Evolutionary conservation across 2,888 invertebrate genomes (phyloP), one percentile per base, ranked within the genome.

Genomic region (Pherbina coryleti): DNA sequence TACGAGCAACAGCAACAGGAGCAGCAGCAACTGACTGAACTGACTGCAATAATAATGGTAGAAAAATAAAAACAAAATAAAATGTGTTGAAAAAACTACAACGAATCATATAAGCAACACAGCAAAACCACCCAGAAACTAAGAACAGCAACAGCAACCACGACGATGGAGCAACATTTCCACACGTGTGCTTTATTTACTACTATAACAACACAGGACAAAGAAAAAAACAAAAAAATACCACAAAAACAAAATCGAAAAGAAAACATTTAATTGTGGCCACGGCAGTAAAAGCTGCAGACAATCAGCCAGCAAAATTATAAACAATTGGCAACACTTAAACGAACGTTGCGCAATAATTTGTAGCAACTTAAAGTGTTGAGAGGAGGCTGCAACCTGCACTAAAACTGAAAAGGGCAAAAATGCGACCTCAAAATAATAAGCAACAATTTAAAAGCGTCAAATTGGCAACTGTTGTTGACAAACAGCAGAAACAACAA

Each of bases 131-230:
- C 62, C 73, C 37, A 73, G 34, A 62, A 28, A 62, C 44, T 11
- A 9, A 55, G 55, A 17, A 8, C n/a, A 55, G 49, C 37, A 60
- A 37, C 73, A 44, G n/a, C 34, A 57, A 19, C 34, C 31, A 64
- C 51, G 49, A 64, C 22, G 74, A 34, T 49, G 34, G 19, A 28
- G 53, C 51, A 64, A 64, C n/a, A 62, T 51, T 66, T 74, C 74
- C 49, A 74, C 74, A 74, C 64, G 64, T 74, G 64, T 66, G 74
- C 64, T 74, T 64, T 74, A 53, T 74, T 74, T 53, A 72, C 53
- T 19, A 44, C n/a, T 28, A 55, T 37, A 69, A 51, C 51, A 25
- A 22, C 51, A 69, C 25, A 9, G 51, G 25, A 17, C 2, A 53
- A 22, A 34, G 14, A 66, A 64, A 17, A 44, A 22, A 53, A 53